Evolutionary conservation across 2,888 invertebrate species (phyloP).

Genomic region (Drosophila robusta): DNA sequence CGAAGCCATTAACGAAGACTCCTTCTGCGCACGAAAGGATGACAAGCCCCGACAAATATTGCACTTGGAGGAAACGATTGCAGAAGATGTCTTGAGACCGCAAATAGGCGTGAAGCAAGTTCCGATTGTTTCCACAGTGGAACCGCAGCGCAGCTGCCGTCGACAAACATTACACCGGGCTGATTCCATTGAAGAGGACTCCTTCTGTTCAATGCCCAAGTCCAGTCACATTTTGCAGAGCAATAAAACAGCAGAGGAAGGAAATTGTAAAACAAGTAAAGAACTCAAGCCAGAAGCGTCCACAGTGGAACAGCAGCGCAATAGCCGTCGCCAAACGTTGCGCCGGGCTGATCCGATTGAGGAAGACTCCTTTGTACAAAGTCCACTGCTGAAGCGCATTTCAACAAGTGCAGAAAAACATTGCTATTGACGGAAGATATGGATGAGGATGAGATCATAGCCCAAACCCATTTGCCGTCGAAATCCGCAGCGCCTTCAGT

Average conservation of each 20-base stretch:
- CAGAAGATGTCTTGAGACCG: neutral
- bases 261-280: neutral
- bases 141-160: neutral
- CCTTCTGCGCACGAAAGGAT: neutral
- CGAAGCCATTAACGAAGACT: constrained; percentile 22
- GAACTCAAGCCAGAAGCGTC: neutral
- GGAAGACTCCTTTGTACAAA: constrained; percentile 21
- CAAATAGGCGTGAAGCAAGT: neutral
- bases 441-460: neutral
- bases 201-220: constrained; percentile 4
- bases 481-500: neutral
- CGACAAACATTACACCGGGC: constrained; percentile 20
- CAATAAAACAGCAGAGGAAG: constrained; percentile 3
- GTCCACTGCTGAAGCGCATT: neutral
- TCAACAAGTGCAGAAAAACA: neutral
- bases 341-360: constrained; percentile 21
- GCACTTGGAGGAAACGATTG: constrained; percentile 11
- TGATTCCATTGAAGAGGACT: constrained; percentile 33
- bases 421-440: neutral
- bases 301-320: neutral
- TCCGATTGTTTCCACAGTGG: neutral
- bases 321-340: constrained; percentile 13
- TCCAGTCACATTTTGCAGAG: neutral
- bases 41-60: constrained; percentile 9
- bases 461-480: neutral